A percentile compares a stretch with the other conserved stretches of the same genome.
phyloP scores from a whole-genome alignment of 1,140 invertebrate species.

The Solen grandis region DNA sequence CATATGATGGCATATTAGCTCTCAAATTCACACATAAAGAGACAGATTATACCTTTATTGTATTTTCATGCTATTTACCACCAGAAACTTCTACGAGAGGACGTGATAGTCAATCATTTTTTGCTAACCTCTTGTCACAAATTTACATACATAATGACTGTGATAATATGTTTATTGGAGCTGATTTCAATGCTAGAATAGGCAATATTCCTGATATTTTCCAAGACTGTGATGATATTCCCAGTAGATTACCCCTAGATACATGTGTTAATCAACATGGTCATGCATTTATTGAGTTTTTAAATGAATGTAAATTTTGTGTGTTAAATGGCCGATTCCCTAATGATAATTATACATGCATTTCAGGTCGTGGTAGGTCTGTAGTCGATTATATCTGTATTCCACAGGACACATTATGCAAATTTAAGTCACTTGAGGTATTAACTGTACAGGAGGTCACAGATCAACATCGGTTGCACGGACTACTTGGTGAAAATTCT shows the following conservation, averaged over 20 bases:
- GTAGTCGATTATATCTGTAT: constrained; percentile 33
- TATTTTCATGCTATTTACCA: constrained; percentile 45
- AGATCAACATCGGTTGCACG: background rate
- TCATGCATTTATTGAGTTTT: constrained; percentile 48
- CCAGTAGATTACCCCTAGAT: constrained; percentile 9
- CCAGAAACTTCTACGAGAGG: constrained; percentile 40
- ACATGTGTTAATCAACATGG: constrained; percentile 47
- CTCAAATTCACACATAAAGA: background rate
- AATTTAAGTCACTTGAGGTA: background rate
- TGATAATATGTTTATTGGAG: constrained; percentile 32
- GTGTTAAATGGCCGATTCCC: constrained; percentile 45
- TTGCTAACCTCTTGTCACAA: constrained; percentile 29
- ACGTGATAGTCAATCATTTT: constrained; percentile 29
- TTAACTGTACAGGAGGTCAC: background rate
- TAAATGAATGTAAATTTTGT: constrained; percentile 51
- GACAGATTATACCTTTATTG: background rate
- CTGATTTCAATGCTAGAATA: constrained; percentile 50
- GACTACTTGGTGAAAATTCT: background rate
- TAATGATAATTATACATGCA: constrained; percentile 23
- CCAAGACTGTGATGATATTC: constrained; percentile 16
- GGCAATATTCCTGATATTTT: constrained; percentile 25
- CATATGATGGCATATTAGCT: constrained; percentile 14
- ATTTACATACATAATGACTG: constrained; percentile 37
- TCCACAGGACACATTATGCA: background rate
- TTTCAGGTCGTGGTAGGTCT: constrained; percentile 34